Conservation (phyloP, 1,140 invertebrate genomes). For the Drosophila hydei region DNA sequence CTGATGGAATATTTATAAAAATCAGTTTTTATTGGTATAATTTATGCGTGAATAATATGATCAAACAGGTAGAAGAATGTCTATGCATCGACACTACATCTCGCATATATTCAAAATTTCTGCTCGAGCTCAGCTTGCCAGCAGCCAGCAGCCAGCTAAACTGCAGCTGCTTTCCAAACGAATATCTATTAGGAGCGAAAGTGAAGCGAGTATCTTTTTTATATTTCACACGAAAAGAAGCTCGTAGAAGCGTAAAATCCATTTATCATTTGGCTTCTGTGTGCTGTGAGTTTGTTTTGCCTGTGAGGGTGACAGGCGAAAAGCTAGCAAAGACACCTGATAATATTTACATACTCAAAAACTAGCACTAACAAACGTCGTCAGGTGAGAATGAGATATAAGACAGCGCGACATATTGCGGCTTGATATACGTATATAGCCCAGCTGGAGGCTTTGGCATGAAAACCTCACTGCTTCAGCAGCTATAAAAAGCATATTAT, state of each 20-base stretch:
- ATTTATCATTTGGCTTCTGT: constrained; percentile 34
- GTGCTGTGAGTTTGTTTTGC: background rate
- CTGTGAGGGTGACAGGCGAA: constrained; percentile 17
- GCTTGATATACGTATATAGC: background rate
- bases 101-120: constrained; percentile 1
- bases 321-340: constrained; percentile 31
- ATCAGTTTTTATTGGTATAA: background rate
- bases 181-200: constrained; percentile 18
- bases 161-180: constrained; percentile 9
- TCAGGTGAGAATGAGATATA: constrained; percentile 17
- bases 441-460: background rate
- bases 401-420: constrained; percentile 12
- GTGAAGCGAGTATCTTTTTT: constrained; percentile 20
- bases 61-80: constrained; percentile 1
- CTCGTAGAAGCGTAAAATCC: constrained; percentile 36
- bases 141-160: no score
- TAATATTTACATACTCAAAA: constrained; percentile 42
- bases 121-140: no score
- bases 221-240: background rate
- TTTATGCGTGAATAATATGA: constrained; percentile 1
- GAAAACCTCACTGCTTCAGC: background rate
- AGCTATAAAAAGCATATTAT: background rate
- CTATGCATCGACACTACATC: background rate
- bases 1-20: background rate
- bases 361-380: constrained; percentile 14